These are phyloP conservation scores for Orycteropus afer DNA, from an alignment of 2,113 vertebrate species.

Conservation along the genomic window DNA sequence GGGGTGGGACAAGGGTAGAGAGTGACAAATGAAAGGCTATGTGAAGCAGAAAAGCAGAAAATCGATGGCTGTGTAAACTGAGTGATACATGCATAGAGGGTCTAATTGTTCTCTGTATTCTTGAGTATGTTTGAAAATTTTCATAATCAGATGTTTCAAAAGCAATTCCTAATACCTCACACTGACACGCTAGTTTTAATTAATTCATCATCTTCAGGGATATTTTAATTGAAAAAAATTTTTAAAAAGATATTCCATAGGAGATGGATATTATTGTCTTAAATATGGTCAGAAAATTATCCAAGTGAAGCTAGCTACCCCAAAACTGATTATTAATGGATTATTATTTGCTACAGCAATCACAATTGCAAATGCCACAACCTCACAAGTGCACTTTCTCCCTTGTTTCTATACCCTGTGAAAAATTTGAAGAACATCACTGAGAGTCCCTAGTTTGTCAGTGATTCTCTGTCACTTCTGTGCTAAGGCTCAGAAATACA, in stretches of 20 bases:
- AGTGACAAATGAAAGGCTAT: not conserved
- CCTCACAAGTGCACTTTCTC: not conserved
- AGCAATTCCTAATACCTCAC: not conserved
- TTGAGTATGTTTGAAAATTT: not conserved
- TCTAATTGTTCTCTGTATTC: not conserved
- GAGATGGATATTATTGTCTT: not conserved
- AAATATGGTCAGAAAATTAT: not conserved
- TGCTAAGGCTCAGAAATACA: constrained; percentile 20
- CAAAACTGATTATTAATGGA: not conserved
- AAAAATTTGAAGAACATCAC: not conserved
- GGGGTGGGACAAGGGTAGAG: not conserved
- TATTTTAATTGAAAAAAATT: not conserved
- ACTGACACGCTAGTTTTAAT: not conserved
- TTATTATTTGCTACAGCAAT: not conserved
- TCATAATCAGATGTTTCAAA: not conserved
- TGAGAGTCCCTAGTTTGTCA: not conserved
- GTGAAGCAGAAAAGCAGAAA: not conserved
- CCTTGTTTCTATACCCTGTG: not conserved
- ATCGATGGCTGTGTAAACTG: not conserved
- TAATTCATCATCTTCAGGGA: not conserved
- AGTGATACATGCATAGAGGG: not conserved
- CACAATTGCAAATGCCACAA: not conserved
- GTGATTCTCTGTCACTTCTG: not conserved
- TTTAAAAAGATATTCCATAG: not conserved
- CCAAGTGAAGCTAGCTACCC: too few relatives aligned